These are phyloP conservation scores for Apteryx mantelli DNA, from an alignment of 2,113 vertebrate genomes.

Conservation along the genomic window DNA sequence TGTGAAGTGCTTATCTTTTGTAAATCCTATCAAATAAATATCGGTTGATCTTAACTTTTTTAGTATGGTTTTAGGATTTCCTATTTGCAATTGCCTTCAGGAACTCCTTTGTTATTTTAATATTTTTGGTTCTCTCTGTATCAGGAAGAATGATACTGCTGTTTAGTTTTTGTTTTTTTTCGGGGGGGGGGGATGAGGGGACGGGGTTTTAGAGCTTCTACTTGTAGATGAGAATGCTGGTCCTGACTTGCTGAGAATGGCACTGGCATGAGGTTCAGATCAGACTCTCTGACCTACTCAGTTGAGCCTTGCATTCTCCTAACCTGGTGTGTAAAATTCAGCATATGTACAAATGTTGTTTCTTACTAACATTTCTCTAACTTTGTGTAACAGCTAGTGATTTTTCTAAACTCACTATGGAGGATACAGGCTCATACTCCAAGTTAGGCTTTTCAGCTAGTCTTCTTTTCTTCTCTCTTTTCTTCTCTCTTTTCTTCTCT, in stretches of 20 bases:
- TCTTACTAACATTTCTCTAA: not conserved
- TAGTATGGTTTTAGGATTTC: not conserved
- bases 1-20: not conserved
- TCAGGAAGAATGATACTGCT: not conserved
- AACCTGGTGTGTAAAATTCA: not conserved
- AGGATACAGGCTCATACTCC: not conserved
- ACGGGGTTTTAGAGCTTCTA: not conserved
- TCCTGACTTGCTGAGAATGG: not conserved
- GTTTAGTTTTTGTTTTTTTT: not conserved
- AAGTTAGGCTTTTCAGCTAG: not conserved
- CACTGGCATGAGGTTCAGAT: not conserved
- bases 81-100: not conserved
- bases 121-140: not conserved
- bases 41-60: not conserved
- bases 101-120: not conserved
- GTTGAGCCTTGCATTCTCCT: not conserved
- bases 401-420: not conserved
- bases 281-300: not conserved
- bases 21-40: not conserved
- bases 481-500: too few relatives aligned
- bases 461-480: not conserved
- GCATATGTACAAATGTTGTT: not conserved
- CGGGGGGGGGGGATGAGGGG: not conserved
- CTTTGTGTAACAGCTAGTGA: not conserved
- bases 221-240: accelerated